phyloP scores from a whole-genome alignment of 2,888 invertebrate genomes.

The Rhabditophanes sp. region DNA sequence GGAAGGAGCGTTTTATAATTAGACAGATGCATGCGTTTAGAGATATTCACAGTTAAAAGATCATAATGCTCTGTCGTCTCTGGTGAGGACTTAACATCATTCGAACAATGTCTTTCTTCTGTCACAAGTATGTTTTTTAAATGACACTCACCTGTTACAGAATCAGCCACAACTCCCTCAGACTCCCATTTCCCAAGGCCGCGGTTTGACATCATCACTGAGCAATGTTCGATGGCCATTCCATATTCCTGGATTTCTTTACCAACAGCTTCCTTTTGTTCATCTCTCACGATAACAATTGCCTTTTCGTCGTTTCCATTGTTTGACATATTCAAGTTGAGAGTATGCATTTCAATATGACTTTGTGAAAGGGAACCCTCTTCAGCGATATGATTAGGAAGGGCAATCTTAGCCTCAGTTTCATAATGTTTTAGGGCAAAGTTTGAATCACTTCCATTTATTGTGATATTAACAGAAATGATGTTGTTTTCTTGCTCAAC shows the following conservation, averaged over 20 bases:
- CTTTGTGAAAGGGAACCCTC: neutral
- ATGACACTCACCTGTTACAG: constrained; percentile 31
- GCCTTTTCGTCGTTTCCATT: constrained; percentile 6
- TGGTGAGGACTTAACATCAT: neutral
- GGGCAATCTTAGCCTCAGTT: too few relatives aligned
- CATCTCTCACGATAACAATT: constrained; percentile 5
- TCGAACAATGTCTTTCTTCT: too few relatives aligned
- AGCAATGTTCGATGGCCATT: constrained; percentile 28
- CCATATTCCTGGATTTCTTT: constrained; percentile 21
- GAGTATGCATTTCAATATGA: too few relatives aligned
- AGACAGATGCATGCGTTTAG: constrained; percentile 13
- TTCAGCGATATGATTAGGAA: too few relatives aligned
- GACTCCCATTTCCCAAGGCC: constrained; percentile 22
- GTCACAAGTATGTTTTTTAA: too few relatives aligned
- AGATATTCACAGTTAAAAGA: constrained; percentile 9
- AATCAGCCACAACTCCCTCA: constrained; percentile 19
- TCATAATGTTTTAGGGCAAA: too few relatives aligned
- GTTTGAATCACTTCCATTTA: too few relatives aligned
- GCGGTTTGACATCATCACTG: constrained; percentile 35
- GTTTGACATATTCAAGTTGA: too few relatives aligned
- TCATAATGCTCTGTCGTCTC: constrained; percentile 6
- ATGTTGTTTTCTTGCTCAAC: too few relatives aligned
- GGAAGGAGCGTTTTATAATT: constrained; percentile 15
- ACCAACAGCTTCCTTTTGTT: constrained; percentile 11
- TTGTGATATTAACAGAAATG: too few relatives aligned